phyloP scores from a whole-genome alignment of 2,113 vertebrate species.

The Oncorhynchus tshawytscha region DNA sequence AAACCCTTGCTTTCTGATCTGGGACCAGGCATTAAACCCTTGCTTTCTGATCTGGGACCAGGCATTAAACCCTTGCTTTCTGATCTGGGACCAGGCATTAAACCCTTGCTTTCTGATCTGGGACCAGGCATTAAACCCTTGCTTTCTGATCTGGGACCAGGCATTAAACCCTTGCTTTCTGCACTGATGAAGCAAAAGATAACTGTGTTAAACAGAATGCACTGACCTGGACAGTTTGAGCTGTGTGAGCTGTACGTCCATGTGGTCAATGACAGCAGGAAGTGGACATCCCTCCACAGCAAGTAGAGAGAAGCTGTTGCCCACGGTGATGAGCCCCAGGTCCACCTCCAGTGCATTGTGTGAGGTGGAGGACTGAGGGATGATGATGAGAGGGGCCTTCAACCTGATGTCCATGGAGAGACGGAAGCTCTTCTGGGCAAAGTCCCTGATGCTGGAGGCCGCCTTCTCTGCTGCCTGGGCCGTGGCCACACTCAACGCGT shows the following conservation, averaged over 20 bases:
- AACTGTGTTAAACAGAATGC: neutral
- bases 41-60: too few relatives aligned
- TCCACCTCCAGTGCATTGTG: conserved; percentile 83
- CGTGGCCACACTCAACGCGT: conserved; percentile 84
- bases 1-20: too few relatives aligned
- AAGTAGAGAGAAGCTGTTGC: conserved; percentile 78
- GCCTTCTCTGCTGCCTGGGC: conserved; percentile 89
- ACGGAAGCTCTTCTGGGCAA: conserved; percentile 91
- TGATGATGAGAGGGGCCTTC: conserved; percentile 90
- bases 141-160: too few relatives aligned
- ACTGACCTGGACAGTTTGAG: conserved; percentile 88
- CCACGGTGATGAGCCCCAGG: conserved; percentile 87
- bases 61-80: too few relatives aligned
- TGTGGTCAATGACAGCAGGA: conserved; percentile 85
- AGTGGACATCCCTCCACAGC: conserved; percentile 68
- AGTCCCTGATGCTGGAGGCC: conserved; percentile 86
- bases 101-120: too few relatives aligned
- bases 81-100: too few relatives aligned
- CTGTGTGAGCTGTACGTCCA: conserved; percentile 84
- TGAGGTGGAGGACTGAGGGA: conserved; percentile 88
- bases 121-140: too few relatives aligned
- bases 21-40: too few relatives aligned
- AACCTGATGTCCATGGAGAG: conserved; percentile 82
- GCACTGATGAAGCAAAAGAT: too few relatives aligned
- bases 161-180: too few relatives aligned